Evolutionary conservation across 2,888 invertebrate species (phyloP).

Genomic region (Sericinus montela): DNA sequence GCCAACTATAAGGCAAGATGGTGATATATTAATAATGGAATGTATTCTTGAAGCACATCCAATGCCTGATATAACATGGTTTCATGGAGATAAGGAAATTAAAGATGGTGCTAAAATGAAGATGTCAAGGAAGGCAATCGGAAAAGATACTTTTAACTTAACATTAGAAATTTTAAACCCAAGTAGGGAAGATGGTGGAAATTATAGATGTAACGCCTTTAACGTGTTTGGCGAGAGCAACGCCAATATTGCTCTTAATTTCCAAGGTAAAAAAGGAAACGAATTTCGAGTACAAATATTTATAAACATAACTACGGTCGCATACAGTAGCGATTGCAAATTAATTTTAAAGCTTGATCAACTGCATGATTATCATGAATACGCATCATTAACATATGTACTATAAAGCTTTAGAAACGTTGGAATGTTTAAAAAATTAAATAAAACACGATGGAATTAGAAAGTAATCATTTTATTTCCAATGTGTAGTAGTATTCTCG

Average conservation of each 20-base stretch:
- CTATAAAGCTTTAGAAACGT: neutral
- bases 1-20: slow-evolving; percentile 96
- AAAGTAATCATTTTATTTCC: too few species aligned
- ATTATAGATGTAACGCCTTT: slow-evolving; percentile 99
- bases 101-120: slow-evolving; percentile 91
- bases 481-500: too few species aligned
- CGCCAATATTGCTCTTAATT: slow-evolving; percentile 99
- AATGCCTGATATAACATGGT: slow-evolving; percentile 97
- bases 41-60: slow-evolving; percentile 97
- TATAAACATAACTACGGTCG: slow-evolving; percentile 54
- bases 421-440: neutral
- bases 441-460: too few species aligned
- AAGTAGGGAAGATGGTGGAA: slow-evolving; percentile 97
- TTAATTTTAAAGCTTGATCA: slow-evolving; percentile 57
- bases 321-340: slow-evolving; percentile 76
- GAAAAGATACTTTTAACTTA: slow-evolving; percentile 94
- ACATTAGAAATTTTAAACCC: slow-evolving; percentile 97
- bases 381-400: too few species aligned
- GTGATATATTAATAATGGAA: slow-evolving; percentile 96
- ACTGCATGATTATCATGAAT: slow-evolving; percentile 53
- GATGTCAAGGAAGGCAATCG: slow-evolving; percentile 93
- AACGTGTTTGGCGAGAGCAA: slow-evolving; percentile 99
- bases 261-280: slow-evolving; percentile 89
- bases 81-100: slow-evolving; percentile 92
- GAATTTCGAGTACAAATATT: slow-evolving; percentile 29